Evolutionary conservation across 2,888 invertebrate genomes (phyloP).

Genomic region (Tipula helvola): DNA sequence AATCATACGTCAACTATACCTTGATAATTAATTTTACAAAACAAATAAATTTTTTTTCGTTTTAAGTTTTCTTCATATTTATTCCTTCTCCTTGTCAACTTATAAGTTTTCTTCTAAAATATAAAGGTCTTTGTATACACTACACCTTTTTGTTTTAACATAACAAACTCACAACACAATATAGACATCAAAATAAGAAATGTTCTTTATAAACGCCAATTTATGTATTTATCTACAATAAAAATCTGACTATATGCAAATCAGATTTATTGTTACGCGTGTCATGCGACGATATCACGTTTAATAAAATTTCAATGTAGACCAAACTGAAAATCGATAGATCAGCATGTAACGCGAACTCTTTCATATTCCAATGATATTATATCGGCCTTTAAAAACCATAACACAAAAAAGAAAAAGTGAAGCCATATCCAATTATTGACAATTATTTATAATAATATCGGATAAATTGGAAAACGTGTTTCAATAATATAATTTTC

Average conservation of each 20-base stretch:
- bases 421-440: background rate
- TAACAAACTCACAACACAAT: background rate
- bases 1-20: background rate
- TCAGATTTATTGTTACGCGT: background rate
- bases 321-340: background rate
- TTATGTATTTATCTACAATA: background rate
- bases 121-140: background rate
- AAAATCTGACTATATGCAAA: background rate
- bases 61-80: background rate
- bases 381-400: background rate
- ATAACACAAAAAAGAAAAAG: background rate
- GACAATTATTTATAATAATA: background rate
- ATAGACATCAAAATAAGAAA: background rate
- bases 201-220: background rate
- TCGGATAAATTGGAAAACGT: background rate
- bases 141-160: background rate
- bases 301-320: background rate
- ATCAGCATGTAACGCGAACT: background rate
- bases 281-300: background rate
- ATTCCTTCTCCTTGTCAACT: background rate
- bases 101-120: background rate
- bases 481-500: background rate
- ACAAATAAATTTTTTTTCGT: background rate
- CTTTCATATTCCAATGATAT: background rate
- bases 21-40: background rate